A percentile compares a stretch with the other conserved stretches of the same genome.
These are phyloP conservation scores for Plestiodon gilberti DNA, from an alignment of 2,113 vertebrate genomes.

Conservation along the genomic window DNA sequence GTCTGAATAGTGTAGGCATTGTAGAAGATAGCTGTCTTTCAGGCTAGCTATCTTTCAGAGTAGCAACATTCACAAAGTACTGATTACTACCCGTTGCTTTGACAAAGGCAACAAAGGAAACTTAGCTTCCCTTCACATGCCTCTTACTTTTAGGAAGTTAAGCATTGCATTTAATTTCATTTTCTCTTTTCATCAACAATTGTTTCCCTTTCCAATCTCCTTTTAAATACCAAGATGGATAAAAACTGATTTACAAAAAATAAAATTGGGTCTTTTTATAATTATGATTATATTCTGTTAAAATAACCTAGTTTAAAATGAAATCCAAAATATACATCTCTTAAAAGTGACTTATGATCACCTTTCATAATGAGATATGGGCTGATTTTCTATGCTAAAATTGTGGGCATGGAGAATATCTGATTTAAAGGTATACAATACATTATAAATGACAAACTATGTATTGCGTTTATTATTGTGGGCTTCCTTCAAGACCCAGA, in stretches of 20 bases:
- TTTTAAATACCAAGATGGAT: background rate
- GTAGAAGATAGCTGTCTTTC: background rate
- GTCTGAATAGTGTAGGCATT: background rate
- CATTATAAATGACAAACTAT: background rate
- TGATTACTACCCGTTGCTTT: accelerated
- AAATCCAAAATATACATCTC: background rate
- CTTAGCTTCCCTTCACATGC: background rate
- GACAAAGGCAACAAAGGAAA: background rate
- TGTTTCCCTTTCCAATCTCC: background rate
- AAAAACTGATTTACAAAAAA: background rate
- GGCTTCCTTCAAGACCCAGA: background rate
- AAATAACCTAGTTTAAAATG: background rate
- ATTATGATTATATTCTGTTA: background rate
- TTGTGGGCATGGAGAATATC: background rate
- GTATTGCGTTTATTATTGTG: background rate
- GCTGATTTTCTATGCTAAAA: background rate
- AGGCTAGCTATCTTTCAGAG: background rate
- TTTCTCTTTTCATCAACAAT: background rate
- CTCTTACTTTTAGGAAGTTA: background rate
- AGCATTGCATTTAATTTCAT: background rate
- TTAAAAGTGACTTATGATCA: background rate
- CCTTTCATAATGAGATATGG: background rate
- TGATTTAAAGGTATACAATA: background rate
- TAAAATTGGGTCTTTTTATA: background rate
- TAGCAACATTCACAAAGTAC: background rate